These are phyloP conservation scores for Calonectris borealis DNA, from an alignment of 2,113 vertebrate genomes.

Conservation along the genomic window DNA sequence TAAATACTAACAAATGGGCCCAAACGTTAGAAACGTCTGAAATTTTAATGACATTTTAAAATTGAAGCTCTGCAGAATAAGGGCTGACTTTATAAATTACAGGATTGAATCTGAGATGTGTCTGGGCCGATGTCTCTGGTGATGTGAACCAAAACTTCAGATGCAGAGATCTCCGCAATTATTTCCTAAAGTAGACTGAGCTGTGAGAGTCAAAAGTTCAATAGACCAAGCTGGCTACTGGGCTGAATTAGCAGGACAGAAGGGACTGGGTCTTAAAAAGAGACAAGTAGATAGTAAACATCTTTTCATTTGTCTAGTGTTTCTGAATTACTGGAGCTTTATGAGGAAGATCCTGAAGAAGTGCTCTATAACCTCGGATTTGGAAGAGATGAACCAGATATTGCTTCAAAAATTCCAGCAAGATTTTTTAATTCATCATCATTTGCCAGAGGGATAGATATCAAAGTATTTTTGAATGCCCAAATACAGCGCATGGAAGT, in stretches of 20 bases:
- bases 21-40: not conserved
- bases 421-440: conserved; percentile 91
- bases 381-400: conserved; percentile 94
- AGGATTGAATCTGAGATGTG: not conserved
- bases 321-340: conserved; percentile 95
- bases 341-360: conserved; percentile 97
- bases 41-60: not conserved
- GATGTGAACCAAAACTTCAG: not conserved
- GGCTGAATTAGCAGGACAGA: not conserved
- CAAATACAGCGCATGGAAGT: conserved; percentile 96
- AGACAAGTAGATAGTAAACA: not conserved
- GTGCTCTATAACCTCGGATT: conserved; percentile 97
- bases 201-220: not conserved
- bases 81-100: not conserved
- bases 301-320: conserved; percentile 77
- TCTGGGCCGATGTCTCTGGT: not conserved
- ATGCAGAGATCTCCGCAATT: not conserved
- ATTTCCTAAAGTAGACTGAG: not conserved
- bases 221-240: not conserved
- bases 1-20: not conserved
- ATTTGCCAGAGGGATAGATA: conserved; percentile 92
- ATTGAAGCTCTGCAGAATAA: not conserved
- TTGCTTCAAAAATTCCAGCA: conserved; percentile 90
- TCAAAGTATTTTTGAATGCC: conserved; percentile 95
- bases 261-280: not conserved